Conservation (phyloP, 2,113 vertebrate species). For the Triplophysa tibetana region DNA sequence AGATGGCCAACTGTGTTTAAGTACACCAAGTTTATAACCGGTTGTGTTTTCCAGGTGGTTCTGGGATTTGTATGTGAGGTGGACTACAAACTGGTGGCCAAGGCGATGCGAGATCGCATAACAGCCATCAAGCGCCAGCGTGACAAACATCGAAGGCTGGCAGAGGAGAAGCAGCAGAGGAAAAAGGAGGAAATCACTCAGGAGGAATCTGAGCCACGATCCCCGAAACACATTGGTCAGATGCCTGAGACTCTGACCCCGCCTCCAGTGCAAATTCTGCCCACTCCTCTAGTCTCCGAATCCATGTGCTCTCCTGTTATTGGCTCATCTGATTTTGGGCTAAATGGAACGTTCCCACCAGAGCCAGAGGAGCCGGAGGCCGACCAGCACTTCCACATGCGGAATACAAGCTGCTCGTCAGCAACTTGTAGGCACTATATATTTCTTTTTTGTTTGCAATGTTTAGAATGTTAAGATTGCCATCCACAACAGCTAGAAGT, state of each 20-base stretch:
- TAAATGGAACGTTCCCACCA: slow-evolving; percentile 63
- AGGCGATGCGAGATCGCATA: slow-evolving; percentile 90
- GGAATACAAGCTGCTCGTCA: slow-evolving; percentile 86
- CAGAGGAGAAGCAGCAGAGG: slow-evolving; percentile 67
- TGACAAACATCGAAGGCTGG: slow-evolving; percentile 80
- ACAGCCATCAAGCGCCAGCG: slow-evolving; percentile 88
- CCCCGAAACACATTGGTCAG: slow-evolving; percentile 44
- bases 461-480: background rate
- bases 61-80: slow-evolving; percentile 92
- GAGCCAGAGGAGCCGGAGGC: slow-evolving; percentile 92
- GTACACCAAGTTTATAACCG: background rate
- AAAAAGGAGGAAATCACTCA: slow-evolving; percentile 63
- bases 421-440: slow-evolving; percentile 81
- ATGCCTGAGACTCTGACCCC: slow-evolving; percentile 49
- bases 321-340: slow-evolving; percentile 60
- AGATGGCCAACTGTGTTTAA: too few relatives aligned
- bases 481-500: too few relatives aligned
- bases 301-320: slow-evolving; percentile 45
- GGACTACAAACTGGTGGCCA: slow-evolving; percentile 93
- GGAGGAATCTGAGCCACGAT: slow-evolving; percentile 61
- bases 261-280: slow-evolving; percentile 63
- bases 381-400: slow-evolving; percentile 85
- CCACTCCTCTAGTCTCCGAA: slow-evolving; percentile 56
- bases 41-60: slow-evolving; percentile 79
- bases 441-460: background rate